Evolutionary conservation across 2,888 invertebrate species (phyloP).

Genomic region (Shargacucullia verbasci): DNA sequence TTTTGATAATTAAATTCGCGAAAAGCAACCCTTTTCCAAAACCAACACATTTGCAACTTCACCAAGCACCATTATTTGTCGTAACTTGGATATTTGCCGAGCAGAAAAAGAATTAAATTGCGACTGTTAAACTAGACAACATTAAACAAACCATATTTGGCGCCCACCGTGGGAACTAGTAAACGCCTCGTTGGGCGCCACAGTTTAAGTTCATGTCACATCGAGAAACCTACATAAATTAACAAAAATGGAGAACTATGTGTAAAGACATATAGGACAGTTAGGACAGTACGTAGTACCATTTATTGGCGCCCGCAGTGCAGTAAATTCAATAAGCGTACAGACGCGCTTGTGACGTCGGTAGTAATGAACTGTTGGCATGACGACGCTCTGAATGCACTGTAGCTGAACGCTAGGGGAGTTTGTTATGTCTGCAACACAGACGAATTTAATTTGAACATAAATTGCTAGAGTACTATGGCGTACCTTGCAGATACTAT

Average conservation of each 20-base stretch:
- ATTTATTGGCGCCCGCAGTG: slow-evolving; percentile 43
- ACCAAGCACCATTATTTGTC: slow-evolving; percentile 21
- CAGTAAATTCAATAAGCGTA: slow-evolving; percentile 54
- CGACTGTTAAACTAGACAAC: slow-evolving; percentile 10
- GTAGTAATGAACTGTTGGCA: slow-evolving; percentile 54
- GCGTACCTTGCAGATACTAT: not conserved
- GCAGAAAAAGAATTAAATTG: slow-evolving; percentile 17
- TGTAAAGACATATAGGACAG: slow-evolving; percentile 17
- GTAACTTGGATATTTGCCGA: slow-evolving; percentile 34
- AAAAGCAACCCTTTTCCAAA: slow-evolving; percentile 25
- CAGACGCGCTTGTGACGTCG: slow-evolving; percentile 39
- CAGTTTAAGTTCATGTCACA: slow-evolving; percentile 1
- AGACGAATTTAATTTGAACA: slow-evolving; percentile 37
- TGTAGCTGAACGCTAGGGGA: slow-evolving; percentile 33
- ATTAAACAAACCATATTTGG: slow-evolving; percentile 47
- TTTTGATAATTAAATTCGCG: slow-evolving; percentile 6
- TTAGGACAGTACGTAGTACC: slow-evolving; percentile 13
- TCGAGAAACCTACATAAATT: slow-evolving; percentile 17
- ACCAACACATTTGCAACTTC: slow-evolving; percentile 11
- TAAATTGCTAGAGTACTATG: slow-evolving; percentile 21
- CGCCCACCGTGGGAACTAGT: slow-evolving; percentile 38
- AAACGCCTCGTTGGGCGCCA: slow-evolving; percentile 29
- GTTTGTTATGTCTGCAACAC: slow-evolving; percentile 42
- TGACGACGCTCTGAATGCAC: slow-evolving; percentile 51
- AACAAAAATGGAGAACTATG: slow-evolving; percentile 21